Evolutionary conservation across 1,140 invertebrate species (phyloP).

Genomic region (Phymastichus coffea): DNA sequence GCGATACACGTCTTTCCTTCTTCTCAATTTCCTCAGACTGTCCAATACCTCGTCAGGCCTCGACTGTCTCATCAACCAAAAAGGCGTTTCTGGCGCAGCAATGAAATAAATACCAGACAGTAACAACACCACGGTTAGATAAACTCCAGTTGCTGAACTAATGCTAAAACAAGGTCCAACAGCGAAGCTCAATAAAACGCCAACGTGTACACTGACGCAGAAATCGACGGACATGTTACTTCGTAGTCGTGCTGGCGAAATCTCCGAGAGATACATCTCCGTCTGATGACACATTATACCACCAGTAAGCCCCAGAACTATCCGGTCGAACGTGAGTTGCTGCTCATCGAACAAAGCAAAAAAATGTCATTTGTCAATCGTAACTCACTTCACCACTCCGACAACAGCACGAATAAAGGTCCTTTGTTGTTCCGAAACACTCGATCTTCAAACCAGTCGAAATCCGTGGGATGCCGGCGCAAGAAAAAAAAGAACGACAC

Average conservation of each 20-base stretch:
- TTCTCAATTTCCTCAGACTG: background rate
- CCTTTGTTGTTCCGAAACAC: no score
- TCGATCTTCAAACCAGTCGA: no score
- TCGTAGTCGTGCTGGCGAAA: background rate
- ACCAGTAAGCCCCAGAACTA: background rate
- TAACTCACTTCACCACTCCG: no score
- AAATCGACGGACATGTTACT: background rate
- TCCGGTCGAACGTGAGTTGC: background rate
- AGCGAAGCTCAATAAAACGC: background rate
- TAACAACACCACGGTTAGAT: background rate
- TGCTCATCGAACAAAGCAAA: no score
- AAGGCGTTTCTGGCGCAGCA: background rate
- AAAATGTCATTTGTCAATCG: no score
- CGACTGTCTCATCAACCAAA: background rate
- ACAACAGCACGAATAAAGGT: no score
- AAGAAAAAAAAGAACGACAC: background rate
- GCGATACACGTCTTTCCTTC: background rate
- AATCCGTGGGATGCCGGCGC: no score
- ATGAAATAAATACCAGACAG: background rate
- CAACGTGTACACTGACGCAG: background rate
- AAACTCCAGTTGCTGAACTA: background rate
- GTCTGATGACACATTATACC: slow-evolving; percentile 3
- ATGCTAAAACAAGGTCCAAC: background rate
- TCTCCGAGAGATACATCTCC: slow-evolving; percentile 3
- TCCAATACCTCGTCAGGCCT: background rate